Evolutionary conservation across 2,113 vertebrate species (phyloP).

Genomic region (Oryzias javanicus): DNA sequence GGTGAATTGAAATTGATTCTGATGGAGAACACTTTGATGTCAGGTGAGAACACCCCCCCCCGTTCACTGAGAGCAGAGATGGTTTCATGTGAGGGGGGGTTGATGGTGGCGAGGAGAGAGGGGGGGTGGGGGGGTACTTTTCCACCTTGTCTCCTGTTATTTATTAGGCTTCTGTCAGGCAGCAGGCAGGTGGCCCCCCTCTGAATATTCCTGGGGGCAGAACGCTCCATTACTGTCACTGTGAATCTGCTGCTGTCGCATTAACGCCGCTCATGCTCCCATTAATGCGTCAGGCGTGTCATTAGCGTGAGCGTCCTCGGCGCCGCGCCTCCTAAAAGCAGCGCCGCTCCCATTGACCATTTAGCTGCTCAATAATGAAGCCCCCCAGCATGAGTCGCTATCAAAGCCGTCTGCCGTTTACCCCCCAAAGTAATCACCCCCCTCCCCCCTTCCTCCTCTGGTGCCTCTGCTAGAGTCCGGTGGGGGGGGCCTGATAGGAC

Average conservation of each 20-base stretch:
- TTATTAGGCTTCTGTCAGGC: conserved; percentile 82
- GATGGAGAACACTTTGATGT: conserved; percentile 35
- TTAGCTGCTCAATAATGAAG: conserved; percentile 75
- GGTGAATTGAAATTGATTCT: conserved; percentile 48
- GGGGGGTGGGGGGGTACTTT: conserved; percentile 35
- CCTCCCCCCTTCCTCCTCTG: too few relatives aligned
- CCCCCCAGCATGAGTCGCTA: conserved; percentile 50
- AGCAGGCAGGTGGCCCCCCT: conserved; percentile 72
- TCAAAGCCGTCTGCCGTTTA: neutral
- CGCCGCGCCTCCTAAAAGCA: conserved; percentile 69
- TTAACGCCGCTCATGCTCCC: conserved; percentile 79
- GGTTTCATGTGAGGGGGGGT: conserved; percentile 42
- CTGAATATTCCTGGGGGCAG: conserved; percentile 84
- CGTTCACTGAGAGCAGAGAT: conserved; percentile 47
- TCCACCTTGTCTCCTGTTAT: conserved; percentile 87
- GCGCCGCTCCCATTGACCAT: conserved; percentile 64
- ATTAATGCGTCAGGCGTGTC: conserved; percentile 82
- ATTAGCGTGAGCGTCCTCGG: conserved; percentile 58
- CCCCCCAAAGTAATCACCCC: too few relatives aligned
- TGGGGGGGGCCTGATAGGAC: too few relatives aligned
- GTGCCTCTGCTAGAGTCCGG: too few relatives aligned
- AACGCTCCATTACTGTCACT: conserved; percentile 96
- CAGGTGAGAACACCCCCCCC: conserved; percentile 23
- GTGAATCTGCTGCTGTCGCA: conserved; percentile 80
- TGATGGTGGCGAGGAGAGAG: conserved; percentile 19